Evolutionary conservation across 2,888 invertebrate genomes (phyloP).

Genomic region (Meteorus cinctellus): DNA sequence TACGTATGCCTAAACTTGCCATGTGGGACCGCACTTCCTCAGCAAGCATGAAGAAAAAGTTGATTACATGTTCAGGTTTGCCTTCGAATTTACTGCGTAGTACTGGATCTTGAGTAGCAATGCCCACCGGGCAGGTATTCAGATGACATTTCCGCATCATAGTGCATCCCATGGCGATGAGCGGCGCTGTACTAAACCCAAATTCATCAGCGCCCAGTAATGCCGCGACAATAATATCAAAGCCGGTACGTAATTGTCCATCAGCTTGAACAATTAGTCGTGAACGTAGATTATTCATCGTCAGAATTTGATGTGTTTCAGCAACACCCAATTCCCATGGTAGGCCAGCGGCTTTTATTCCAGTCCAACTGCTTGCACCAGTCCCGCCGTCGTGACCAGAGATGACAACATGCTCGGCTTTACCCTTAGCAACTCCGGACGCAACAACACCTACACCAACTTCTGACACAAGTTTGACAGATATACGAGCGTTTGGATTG

Average conservation of each 20-base stretch:
- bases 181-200: conserved; percentile 98
- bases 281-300: conserved; percentile 92
- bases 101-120: conserved; percentile 98
- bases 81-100: conserved; percentile 97
- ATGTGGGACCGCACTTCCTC: conserved; percentile 96
- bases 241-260: conserved; percentile 95
- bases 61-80: conserved; percentile 97
- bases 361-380: conserved; percentile 99
- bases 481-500: conserved; percentile 95
- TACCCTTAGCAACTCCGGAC: conserved; percentile 99
- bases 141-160: conserved; percentile 99
- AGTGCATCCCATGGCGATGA: conserved; percentile 98
- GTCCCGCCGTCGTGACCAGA: conserved; percentile 99
- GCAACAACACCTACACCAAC: conserved; percentile 99
- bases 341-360: conserved; percentile 97
- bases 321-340: conserved; percentile 99
- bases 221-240: conserved; percentile 97
- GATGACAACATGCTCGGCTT: conserved; percentile 98
- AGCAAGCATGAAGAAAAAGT: conserved; percentile 97
- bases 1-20: conserved; percentile 91
- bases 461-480: conserved; percentile 98
- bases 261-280: conserved; percentile 97
- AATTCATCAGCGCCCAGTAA: conserved; percentile 98
- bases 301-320: conserved; percentile 98
- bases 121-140: conserved; percentile 99